Evolutionary conservation across 2,888 invertebrate species (phyloP).

Genomic region (Tinea semifulvella): DNA sequence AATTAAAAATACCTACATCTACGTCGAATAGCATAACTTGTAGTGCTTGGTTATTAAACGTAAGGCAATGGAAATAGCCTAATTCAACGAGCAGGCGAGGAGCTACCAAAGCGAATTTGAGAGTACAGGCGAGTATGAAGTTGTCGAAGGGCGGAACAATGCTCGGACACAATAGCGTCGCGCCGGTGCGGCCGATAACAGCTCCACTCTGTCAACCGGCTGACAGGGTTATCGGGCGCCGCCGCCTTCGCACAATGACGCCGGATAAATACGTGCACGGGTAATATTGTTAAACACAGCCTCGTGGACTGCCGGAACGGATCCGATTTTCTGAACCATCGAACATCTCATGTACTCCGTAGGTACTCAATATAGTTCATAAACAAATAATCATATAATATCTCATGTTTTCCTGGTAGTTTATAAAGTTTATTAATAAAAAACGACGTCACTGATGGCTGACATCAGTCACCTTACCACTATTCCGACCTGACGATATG

Average conservation of each 20-base stretch:
- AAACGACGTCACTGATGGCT: too few species aligned
- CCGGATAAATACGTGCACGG: conserved; percentile 20
- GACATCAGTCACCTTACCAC: too few species aligned
- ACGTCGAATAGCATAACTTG: too few species aligned
- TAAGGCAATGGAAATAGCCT: too few species aligned
- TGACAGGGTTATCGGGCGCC: conserved; percentile 60
- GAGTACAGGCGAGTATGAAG: conserved; percentile 33
- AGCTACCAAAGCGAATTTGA: not conserved
- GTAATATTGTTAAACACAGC: conserved; percentile 13
- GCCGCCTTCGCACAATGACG: conserved; percentile 27
- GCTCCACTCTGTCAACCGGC: conserved; percentile 58
- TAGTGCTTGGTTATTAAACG: too few species aligned
- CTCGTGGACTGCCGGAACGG: conserved; percentile 11
- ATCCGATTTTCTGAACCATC: conserved; percentile 6
- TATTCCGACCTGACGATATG: too few species aligned
- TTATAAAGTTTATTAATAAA: too few species aligned
- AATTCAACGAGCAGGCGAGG: not conserved
- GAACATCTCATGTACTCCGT: not conserved
- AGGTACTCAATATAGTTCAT: too few species aligned
- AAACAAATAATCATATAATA: too few species aligned
- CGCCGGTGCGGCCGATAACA: conserved; percentile 39
- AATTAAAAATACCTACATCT: too few species aligned
- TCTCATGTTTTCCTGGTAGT: not conserved
- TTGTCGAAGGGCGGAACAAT: conserved; percentile 48
- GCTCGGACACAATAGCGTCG: conserved; percentile 40